Base-by-base conservation (phyloP, 2,888 invertebrate genomes). In the Spodoptera exigua region DNA sequence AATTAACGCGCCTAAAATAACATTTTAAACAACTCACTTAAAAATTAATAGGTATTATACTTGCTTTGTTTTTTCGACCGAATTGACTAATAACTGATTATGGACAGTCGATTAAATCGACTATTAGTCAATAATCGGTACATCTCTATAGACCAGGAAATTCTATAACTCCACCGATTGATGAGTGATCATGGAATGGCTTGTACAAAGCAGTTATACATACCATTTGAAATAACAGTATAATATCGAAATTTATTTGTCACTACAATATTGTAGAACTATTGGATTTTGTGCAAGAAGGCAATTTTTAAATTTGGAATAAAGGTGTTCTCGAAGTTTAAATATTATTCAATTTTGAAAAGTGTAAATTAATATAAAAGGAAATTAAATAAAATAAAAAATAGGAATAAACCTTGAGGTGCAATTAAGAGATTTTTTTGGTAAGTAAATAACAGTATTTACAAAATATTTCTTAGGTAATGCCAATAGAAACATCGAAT, bases 201-300 rank as follows among this genome's bases (percentile, higher is more conserved):
- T 82, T 83, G 90, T 91, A 93, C 93, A 92, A 92, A 89, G 91
- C 92, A 91, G 91, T 90, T 88, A 85, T 84, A 81, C 81, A 87
- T 84, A 84, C 77, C 76, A 80, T 81, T 52, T 37, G 21, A 79
- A 58, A 78, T 69, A 68, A 61, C 69, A 72, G 56, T 61, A 35
- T 49, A 51, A 49, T 41, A 45, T 47, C 39, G 27, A 17, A 16
- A 16, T 41, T 53, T 39, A 16, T 37, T 40, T 39, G 45, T 59
- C 35, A 27, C 13, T 9, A 59, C 40, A 44, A 17, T 45, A 44
- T 34, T 21, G 3, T 5, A 34, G 13, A 36, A 16, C n/a, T 47
- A 16, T 18, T n/a, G 34, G 45, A 70, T 49, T 65, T 65, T 45
- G 70, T 65, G 65, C 65, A 16, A 48, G 13, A 17, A 46, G 12